phyloP scores from a whole-genome alignment of 2,888 invertebrate species.

The Xanthia togata region DNA sequence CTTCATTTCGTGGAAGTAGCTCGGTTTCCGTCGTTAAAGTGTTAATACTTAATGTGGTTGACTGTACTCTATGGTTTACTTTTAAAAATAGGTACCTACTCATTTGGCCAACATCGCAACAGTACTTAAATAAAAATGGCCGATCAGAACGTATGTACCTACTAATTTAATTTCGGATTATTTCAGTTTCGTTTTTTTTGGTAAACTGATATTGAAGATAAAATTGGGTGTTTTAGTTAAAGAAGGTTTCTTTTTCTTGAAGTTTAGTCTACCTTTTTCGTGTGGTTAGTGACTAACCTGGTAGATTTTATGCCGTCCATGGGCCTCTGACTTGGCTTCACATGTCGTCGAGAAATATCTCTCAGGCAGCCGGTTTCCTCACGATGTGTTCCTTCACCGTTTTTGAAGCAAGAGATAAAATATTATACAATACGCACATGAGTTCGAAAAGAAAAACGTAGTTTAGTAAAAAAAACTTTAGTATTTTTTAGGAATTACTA shows the following conservation, averaged over 20 bases:
- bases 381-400: too few relatives aligned
- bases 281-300: too few relatives aligned
- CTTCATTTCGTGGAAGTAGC: background rate
- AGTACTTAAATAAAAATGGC: conserved; percentile 45
- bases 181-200: conserved; percentile 2
- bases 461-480: background rate
- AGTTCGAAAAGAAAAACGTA: too few relatives aligned
- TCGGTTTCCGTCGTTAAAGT: background rate
- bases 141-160: background rate
- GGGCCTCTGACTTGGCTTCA: too few relatives aligned
- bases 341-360: too few relatives aligned
- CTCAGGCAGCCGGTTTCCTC: too few relatives aligned
- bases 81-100: conserved; percentile 27
- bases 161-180: conserved; percentile 12
- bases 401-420: too few relatives aligned
- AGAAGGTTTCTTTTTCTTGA: background rate
- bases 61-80: conserved; percentile 11
- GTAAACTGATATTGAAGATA: background rate
- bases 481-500: background rate
- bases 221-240: background rate
- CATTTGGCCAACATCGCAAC: conserved; percentile 41
- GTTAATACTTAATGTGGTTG: background rate
- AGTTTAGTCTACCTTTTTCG: too few relatives aligned
- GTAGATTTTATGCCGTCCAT: too few relatives aligned
- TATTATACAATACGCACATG: too few relatives aligned